A percentile compares a stretch with the other conserved stretches of the same genome.
phyloP scores from a whole-genome alignment of 2,888 invertebrate genomes.

The Nephrotoma guestfalica region DNA sequence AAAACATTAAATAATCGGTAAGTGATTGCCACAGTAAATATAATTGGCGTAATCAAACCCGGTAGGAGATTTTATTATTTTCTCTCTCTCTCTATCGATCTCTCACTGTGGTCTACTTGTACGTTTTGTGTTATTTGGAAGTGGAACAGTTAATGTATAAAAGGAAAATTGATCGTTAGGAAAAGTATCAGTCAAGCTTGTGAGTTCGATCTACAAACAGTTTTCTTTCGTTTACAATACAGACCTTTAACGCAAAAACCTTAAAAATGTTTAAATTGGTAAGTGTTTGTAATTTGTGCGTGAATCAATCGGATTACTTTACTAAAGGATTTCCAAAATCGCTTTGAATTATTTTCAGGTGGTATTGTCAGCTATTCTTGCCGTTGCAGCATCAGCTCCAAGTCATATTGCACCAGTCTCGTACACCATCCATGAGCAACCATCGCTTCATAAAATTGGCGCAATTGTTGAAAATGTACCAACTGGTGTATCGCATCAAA shows the following conservation, averaged over 20 bases:
- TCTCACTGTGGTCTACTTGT: background rate
- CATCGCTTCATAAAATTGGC: slow-evolving; percentile 17
- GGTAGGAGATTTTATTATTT: background rate
- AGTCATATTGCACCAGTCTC: background rate
- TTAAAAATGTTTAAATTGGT: slow-evolving; percentile 32
- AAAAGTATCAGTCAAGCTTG: slow-evolving; percentile 3
- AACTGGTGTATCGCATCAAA: slow-evolving; percentile 38
- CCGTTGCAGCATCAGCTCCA: slow-evolving; percentile 26
- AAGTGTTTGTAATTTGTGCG: slow-evolving; percentile 14
- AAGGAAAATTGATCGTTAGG: background rate
- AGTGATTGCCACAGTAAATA: background rate
- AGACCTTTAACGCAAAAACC: background rate
- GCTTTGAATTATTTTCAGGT: slow-evolving; percentile 25
- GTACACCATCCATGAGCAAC: background rate
- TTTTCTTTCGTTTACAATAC: background rate
- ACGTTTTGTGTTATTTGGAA: background rate
- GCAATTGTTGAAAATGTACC: slow-evolving; percentile 21
- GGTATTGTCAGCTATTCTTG: slow-evolving; percentile 46
- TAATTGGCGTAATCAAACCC: background rate
- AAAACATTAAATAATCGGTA: background rate
- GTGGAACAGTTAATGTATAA: background rate
- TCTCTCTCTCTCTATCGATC: background rate
- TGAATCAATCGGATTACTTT: background rate
- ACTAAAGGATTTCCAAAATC: background rate
- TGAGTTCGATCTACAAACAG: slow-evolving; percentile 1